Evolutionary conservation across 2,113 vertebrate genomes (phyloP).

Genomic region (Sialia sialis): DNA sequence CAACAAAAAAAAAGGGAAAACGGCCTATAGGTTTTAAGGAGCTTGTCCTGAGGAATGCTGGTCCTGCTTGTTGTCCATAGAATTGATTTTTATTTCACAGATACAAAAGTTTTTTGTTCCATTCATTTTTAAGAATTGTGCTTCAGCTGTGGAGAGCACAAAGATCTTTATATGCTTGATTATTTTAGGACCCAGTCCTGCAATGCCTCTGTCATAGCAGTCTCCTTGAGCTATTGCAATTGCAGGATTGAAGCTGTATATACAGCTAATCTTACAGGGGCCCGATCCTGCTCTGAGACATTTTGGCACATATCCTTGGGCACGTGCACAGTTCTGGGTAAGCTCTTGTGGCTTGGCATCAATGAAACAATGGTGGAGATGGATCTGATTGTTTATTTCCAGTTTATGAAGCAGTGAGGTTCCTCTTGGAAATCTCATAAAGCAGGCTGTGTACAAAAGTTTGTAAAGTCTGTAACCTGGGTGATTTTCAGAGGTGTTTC

Average conservation of each 20-base stretch:
- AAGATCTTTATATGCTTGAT: background rate
- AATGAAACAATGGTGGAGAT: background rate
- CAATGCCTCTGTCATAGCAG: background rate
- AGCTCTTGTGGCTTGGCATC: slow-evolving; percentile 19
- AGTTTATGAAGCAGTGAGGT: background rate
- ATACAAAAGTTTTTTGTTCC: background rate
- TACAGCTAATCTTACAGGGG: background rate
- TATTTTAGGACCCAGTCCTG: background rate
- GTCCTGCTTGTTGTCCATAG: background rate
- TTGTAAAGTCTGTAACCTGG: background rate
- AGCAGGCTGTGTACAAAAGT: background rate
- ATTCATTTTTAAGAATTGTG: slow-evolving; percentile 10
- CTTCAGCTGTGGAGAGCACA: background rate
- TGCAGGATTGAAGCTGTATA: background rate
- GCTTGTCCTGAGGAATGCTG: background rate
- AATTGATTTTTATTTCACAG: slow-evolving; percentile 26
- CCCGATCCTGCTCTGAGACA: background rate
- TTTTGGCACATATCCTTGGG: background rate
- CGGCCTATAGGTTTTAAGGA: background rate
- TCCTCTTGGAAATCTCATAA: background rate
- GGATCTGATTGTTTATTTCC: background rate
- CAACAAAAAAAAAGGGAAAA: background rate
- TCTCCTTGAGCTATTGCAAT: background rate
- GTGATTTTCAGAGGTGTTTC: background rate
- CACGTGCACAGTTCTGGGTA: background rate